These are phyloP conservation scores for Drosophila prosaltans DNA, from an alignment of 1,140 invertebrate genomes.

Conservation along the genomic window DNA sequence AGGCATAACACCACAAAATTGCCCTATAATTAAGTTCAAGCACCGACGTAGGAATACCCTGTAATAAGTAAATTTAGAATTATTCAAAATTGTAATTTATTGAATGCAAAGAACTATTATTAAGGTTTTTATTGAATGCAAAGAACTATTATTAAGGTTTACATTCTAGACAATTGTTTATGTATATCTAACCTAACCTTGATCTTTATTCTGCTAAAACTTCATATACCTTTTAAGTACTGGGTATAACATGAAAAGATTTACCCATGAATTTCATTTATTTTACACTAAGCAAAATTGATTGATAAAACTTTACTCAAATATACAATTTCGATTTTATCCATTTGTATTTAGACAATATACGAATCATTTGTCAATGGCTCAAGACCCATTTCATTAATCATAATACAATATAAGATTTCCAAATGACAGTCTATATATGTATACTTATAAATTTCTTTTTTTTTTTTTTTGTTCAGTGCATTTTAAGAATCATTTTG, in stretches of 20 bases:
- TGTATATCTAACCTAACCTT: too few relatives aligned
- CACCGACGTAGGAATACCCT: not conserved
- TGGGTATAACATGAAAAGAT: not conserved
- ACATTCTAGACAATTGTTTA: too few relatives aligned
- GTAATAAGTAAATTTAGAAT: not conserved
- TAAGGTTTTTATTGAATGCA: too few relatives aligned
- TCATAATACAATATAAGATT: not conserved
- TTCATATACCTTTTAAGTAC: not conserved
- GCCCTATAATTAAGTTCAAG: not conserved
- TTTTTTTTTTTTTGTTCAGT: not conserved
- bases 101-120: too few relatives aligned
- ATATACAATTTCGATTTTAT: slow-evolving; percentile 12
- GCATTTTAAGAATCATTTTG: slow-evolving; percentile 7
- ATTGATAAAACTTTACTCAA: slow-evolving; percentile 17
- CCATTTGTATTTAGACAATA: not conserved
- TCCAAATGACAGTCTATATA: not conserved
- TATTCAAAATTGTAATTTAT: too few relatives aligned
- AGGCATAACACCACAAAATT: slow-evolving; percentile 6
- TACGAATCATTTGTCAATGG: not conserved
- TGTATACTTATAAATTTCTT: too few relatives aligned
- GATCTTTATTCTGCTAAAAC: too few relatives aligned
- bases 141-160: too few relatives aligned
- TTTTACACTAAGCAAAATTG: slow-evolving; percentile 10
- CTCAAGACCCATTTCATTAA: not conserved
- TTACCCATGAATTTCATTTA: slow-evolving; percentile 3